Base-by-base conservation (phyloP, 1,140 invertebrate species). In the Heliothis subflexa region DNA sequence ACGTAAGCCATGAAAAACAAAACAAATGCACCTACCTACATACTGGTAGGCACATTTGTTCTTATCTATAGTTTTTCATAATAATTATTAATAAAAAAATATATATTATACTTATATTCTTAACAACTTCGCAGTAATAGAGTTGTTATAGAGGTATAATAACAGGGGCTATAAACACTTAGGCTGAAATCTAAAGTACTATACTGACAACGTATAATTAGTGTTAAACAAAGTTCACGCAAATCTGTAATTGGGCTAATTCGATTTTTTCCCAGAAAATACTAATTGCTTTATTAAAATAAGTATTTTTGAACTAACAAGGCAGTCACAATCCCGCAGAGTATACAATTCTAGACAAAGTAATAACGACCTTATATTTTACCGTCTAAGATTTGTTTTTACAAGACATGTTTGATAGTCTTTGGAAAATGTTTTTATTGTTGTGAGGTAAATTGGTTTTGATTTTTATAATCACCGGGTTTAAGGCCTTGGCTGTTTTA, bases 241-340 rank as follows among this genome's bases (percentile, higher is more conserved):
- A 50, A 71, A 4, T 71, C 50, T 25, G 25, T 54, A 16, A 50
- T 71, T 66, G n/a, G n/a, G 14, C 7, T 14, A 49, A 12, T 66
- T 21, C 13, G 10, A 49, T 13, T 49, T 16, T 49, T 49, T 66
- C n/a, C 62, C 12, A 47, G 18, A 25, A 49, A 66, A 21, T 66
- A 49, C 45, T 47, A 45, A 50, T 66, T 66, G 45, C 45, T 66
- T 66, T 18, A 45, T 66, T 66, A 49, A 49, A 66, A 66, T 49
- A 66, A 49, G 45, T 66, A 14, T 2, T 49, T 16, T 21, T 49
- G 21, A 1, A n/a, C 40, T 18, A 16, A 18, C 33, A 10, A 47
- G 14, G 4, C 25, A 3, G 12, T 2, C 10, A 1, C 18, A 47
- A 64, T 47, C 10, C n/a, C 1, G 16, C 3, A 64, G 62, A 21